Evolutionary conservation across 2,113 vertebrate genomes (phyloP), one percentile per base, ranked within the genome.

Genomic region (Lutjanus erythropterus): DNA sequence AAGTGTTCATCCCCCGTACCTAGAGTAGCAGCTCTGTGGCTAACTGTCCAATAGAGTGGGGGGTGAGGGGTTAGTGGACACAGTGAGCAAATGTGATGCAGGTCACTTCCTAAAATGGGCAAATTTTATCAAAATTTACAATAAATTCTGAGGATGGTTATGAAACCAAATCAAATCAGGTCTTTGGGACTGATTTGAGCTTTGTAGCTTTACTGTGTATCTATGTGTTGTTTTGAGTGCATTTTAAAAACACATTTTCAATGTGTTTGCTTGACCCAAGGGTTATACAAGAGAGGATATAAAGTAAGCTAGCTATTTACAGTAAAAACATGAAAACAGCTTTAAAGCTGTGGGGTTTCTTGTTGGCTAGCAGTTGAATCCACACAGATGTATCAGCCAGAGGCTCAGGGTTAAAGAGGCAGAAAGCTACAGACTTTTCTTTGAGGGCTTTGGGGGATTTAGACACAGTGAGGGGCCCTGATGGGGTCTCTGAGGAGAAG

Each of bases 261-360:
- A 35, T 37, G 42, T 74, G 68, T 80, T 71, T 55, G n/a, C 53
- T 71, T 70, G 21, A 71, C 80, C 65, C 9, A 6, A 31, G 6
- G 41, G 58, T 59, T 59, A 53, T 19, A 58, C 9, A 18, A 82
- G 3, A 3, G 35, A 27, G 25, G 6, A 70, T 52, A 61, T 66
- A 59, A 85, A 67, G 18, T 50, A 25, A 80, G 6, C 47, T 19
- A 55, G 55, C 7, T 7, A 67, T 58, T 71, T 77, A 71, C 39
- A 78, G 37, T 75, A 66, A 88, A 86, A 69, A 60, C 37, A 79
- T 66, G 42, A 65, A 75, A 78, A 82, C 58, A 18, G 23, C 39
- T 75, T 65, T 75, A 29, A 71, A 80, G 31, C 65, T 58, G 41
- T 47, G 55, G 53, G 75, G 69, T 52, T 71, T 86, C 39, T 61